These are phyloP conservation scores for Orthosia cruda DNA, from an alignment of 2,888 invertebrate species.

Conservation along the genomic window DNA sequence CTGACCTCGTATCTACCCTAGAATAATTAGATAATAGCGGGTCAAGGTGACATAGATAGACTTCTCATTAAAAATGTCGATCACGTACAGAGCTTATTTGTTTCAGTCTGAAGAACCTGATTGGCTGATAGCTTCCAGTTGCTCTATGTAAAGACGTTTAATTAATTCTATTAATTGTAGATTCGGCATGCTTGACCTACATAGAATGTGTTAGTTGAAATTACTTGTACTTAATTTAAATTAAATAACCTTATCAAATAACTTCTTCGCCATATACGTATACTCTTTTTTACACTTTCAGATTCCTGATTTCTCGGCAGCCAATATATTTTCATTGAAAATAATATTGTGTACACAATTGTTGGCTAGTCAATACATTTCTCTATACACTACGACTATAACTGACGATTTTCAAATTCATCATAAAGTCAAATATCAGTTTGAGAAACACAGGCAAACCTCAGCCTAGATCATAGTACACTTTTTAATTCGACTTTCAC, in stretches of 20 bases:
- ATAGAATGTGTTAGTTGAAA: not conserved
- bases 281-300: too few relatives aligned
- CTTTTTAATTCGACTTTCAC: too few relatives aligned
- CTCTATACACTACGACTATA: too few relatives aligned
- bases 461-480: too few relatives aligned
- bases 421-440: too few relatives aligned
- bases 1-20: not conserved
- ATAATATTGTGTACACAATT: too few relatives aligned
- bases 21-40: constrained; percentile 17
- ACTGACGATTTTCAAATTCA: too few relatives aligned
- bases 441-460: too few relatives aligned
- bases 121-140: constrained; percentile 58
- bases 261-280: too few relatives aligned
- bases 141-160: constrained; percentile 31
- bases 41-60: not conserved
- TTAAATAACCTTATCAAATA: not conserved
- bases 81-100: constrained; percentile 42
- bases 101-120: constrained; percentile 42
- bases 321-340: too few relatives aligned
- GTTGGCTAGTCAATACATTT: too few relatives aligned
- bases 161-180: constrained; percentile 40
- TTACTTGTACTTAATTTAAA: constrained; percentile 21
- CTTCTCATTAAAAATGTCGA: constrained; percentile 25
- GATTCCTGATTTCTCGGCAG: too few relatives aligned
- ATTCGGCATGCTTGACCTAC: constrained; percentile 5